Conservation (phyloP, 2,113 vertebrate genomes). For the Centropristis striata region DNA sequence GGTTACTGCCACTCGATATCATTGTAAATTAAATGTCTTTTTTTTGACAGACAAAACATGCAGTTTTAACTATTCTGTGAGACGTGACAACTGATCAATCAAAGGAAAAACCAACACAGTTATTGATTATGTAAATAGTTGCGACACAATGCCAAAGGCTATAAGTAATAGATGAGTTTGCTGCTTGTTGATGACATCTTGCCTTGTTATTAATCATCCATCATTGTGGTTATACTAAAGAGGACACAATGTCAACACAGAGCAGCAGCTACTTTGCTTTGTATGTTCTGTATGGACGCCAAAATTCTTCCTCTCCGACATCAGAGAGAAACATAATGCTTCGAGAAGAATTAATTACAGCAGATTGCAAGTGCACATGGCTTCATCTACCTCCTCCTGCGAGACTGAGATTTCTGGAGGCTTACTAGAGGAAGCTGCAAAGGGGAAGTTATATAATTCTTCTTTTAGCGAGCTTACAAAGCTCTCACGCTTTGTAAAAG, state of each 20-base stretch:
- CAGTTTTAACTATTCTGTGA: neutral
- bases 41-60: neutral
- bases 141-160: neutral
- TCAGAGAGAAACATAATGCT: constrained; percentile 8
- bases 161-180: constrained; percentile 4
- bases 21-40: neutral
- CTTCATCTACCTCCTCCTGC: constrained; percentile 26
- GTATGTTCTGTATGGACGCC: neutral
- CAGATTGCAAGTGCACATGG: neutral
- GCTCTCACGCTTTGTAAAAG: neutral
- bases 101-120: neutral
- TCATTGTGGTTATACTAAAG: neutral
- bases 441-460: constrained; percentile 22
- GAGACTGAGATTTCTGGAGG: constrained; percentile 21
- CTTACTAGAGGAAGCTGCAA: constrained; percentile 5
- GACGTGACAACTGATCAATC: neutral
- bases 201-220: neutral
- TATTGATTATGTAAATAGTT: neutral
- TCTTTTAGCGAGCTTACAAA: constrained; percentile 27
- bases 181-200: neutral
- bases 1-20: neutral
- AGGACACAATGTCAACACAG: neutral
- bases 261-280: constrained; percentile 1
- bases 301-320: neutral
- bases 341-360: constrained; percentile 21